Evolutionary conservation across 2,888 invertebrate species (phyloP).

Genomic region (Polyommatus iphigenia): DNA sequence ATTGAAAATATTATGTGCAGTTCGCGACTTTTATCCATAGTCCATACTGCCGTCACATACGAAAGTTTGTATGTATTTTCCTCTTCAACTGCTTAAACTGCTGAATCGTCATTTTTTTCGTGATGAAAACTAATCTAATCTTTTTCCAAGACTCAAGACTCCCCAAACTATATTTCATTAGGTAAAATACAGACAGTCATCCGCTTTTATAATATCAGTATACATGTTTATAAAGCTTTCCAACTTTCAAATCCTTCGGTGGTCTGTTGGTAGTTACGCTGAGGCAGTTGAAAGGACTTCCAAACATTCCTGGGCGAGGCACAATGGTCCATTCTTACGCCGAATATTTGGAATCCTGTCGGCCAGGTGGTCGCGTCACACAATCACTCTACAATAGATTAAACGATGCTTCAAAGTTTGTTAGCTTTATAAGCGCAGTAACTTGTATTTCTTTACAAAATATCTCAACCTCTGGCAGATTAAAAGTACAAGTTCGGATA

Average conservation of each 20-base stretch:
- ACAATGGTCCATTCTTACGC: slow-evolving; percentile 24
- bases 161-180: no score
- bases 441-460: background rate
- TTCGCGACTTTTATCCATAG: no score
- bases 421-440: background rate
- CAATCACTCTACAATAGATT: background rate
- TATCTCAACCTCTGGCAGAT: background rate
- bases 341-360: slow-evolving; percentile 29
- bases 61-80: no score
- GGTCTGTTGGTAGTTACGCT: background rate
- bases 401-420: background rate
- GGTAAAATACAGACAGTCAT: no score
- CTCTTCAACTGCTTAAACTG: no score
- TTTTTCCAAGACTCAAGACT: no score
- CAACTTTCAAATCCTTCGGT: background rate
- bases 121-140: no score
- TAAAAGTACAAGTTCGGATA: background rate
- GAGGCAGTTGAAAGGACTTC: slow-evolving; percentile 28
- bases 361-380: slow-evolving; percentile 23
- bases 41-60: no score
- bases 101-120: no score
- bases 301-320: slow-evolving; percentile 28
- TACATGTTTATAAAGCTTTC: background rate
- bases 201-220: background rate
- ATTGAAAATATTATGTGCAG: no score